Base-by-base conservation (phyloP, 2,888 invertebrate species). In the Caenorhabditis uteleia region DNA sequence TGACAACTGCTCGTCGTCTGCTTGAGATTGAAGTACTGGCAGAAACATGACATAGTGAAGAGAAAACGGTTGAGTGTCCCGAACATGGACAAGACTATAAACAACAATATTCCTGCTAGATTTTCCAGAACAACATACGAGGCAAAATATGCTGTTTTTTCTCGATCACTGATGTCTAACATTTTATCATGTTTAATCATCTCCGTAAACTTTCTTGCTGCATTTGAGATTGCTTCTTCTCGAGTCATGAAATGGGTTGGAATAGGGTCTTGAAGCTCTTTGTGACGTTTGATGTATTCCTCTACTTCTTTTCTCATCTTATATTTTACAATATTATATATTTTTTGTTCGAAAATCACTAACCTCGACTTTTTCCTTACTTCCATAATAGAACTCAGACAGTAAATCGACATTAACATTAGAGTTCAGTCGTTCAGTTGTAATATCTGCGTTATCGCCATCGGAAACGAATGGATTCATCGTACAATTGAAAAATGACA, bases 1-100 rank as follows among this genome's bases (percentile, higher is more conserved):
- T 1, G 89, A 89, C 83, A 91, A 91, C 82, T 95, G 95, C 55
- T 93, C 91, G 42, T 90, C 86, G 0, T 90, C 90, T 2, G 89
- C 93, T 84, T 93, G 92, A 0, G 91, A 91, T 89, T 92, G 89
- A 31, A 95, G 84, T 0, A 93, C 89, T 0, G 93, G 93, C 50
- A 93, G 88, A 83, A 95, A 94, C 94, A 95, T 94, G 1, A 91
- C 89, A 83, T 90, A 91, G 84, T 95, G 94, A 0, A 94, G 86
- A 0, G 89, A 87, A 14, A 89, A 83, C 0, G 89, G 91, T 48
- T 89, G 42, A 1, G 45, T 16, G 16, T 71, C 70, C 5, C 60
- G 43, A 23, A 54, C 65, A 44, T 65, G 51, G 1, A 65, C 60
- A 36, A 57, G 10, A 21, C 70, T n/a, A 10, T 14, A 12, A 46